phyloP scores from a whole-genome alignment of 2,113 vertebrate genomes.

The Conger conger region DNA sequence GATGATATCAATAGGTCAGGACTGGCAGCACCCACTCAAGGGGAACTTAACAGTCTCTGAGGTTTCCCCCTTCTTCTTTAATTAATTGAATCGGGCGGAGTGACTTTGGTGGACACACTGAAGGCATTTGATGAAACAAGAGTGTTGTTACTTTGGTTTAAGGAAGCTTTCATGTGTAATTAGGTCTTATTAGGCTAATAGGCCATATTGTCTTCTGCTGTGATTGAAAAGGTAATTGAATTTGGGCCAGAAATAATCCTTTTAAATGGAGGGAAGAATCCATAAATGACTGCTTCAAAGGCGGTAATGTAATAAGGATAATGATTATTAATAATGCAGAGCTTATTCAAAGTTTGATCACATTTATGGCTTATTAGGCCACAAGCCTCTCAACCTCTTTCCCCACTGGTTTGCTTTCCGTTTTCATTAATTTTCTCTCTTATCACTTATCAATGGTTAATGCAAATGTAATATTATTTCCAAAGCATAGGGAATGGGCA shows the following conservation, averaged over 20 bases:
- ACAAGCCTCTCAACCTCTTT: conserved; percentile 34
- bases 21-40: background rate
- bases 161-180: conserved; percentile 65
- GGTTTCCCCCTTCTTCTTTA: conserved; percentile 45
- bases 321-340: conserved; percentile 57
- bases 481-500: conserved; percentile 22
- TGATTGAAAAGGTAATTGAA: conserved; percentile 53
- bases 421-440: conserved; percentile 45
- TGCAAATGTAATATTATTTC: conserved; percentile 49
- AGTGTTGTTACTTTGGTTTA: conserved; percentile 44
- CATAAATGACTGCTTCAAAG: conserved; percentile 52
- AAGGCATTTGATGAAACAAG: conserved; percentile 64
- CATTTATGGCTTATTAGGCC: conserved; percentile 59
- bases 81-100: conserved; percentile 54
- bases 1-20: background rate
- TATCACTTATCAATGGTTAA: conserved; percentile 52
- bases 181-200: conserved; percentile 67
- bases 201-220: conserved; percentile 51
- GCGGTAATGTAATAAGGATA: conserved; percentile 62
- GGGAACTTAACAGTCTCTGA: background rate
- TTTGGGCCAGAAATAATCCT: conserved; percentile 58
- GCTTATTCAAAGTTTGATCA: conserved; percentile 54
- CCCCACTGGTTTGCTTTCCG: conserved; percentile 34
- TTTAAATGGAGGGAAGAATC: conserved; percentile 48
- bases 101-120: conserved; percentile 54